These are phyloP conservation scores for Epistrophe grossulariae DNA, from an alignment of 2,888 invertebrate species.

Conservation along the genomic window DNA sequence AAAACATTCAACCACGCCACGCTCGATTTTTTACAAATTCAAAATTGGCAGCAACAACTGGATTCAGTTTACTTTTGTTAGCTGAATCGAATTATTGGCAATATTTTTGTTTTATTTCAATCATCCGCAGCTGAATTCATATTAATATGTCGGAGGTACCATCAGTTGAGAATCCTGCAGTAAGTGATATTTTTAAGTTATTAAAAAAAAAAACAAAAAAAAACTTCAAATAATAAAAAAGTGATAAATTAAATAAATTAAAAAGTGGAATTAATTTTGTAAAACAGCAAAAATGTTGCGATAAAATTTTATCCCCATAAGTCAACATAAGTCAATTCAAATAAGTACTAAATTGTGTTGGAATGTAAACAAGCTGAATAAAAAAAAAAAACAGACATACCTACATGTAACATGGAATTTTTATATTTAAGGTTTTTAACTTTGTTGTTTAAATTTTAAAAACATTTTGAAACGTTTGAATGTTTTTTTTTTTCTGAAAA, in stretches of 20 bases:
- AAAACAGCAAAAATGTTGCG: not conserved
- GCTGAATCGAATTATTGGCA: constrained; percentile 52
- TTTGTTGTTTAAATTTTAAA: too few species aligned
- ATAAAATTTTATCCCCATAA: not conserved
- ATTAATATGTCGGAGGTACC: constrained; percentile 49
- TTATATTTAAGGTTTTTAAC: not conserved
- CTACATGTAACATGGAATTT: not conserved
- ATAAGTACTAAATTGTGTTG: not conserved
- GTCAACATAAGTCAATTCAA: not conserved
- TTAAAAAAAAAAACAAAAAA: not conserved
- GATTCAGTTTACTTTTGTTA: constrained; percentile 68
- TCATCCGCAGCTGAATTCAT: not conserved
- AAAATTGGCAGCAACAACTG: constrained; percentile 55
- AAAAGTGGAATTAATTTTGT: not conserved
- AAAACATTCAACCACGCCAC: not conserved
- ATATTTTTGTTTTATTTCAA: constrained; percentile 23
- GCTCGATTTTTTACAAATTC: constrained; percentile 16
- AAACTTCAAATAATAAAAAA: not conserved
- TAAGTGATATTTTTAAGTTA: constrained; percentile 40
- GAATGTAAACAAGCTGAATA: not conserved
- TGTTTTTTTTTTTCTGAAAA: not conserved
- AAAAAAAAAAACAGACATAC: not conserved
- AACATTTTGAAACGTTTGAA: not conserved
- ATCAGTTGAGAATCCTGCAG: constrained; percentile 50
- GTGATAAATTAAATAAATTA: not conserved